Evolutionary conservation across 2,797 vertebrate genomes (phyloP), one percentile per base, ranked within the genome.

Genomic region (Cichlasoma orientale): DNA sequence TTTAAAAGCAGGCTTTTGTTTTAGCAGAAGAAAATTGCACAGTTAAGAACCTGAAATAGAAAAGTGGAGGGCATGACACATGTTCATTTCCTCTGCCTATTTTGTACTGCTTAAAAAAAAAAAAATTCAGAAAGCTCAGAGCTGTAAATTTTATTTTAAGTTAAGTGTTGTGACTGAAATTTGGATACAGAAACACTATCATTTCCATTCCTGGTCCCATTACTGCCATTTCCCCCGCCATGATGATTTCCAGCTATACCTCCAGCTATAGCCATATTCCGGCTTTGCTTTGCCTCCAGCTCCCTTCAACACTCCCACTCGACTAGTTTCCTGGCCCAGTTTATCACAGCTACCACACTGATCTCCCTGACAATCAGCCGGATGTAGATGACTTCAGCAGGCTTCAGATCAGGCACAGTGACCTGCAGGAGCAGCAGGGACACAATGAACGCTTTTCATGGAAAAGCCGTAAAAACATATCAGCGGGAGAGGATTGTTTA

Each of bases 331-430:
- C 92, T 88, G 89, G 27, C 50, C 66, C 36, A 21, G 68, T 86
- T 89, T 90, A 91, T 93, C 90, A 88, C 38, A 2, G 50, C 69
- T 4, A 11, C 78, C 86, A 87, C 70, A 41, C 77, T 36, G 88
- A 89, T 84, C 79, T 85, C 56, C 61, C 50, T 63, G 71, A 91
- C 93, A 90, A 93, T 91, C 82, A 72, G 33, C 80, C 90, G 92
- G 93, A 94, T 92, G 86, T 84, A n/a, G 68, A 61, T 79, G 88
- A 88, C 88, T 84, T 90, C 88, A 82, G 79, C 63, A 36, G 3
- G 36, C 79, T 52, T 86, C 69, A 33, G 54, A 82, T 81, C 85
- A 83, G 74, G 58, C 80, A 8, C 25, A 52, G 86, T 88, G 89
- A 90, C 90, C 88, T 21, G 55, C 47, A 86, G 86, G 58, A 77